Evolutionary conservation across 2,888 invertebrate genomes (phyloP), one percentile per base, ranked within the genome.

Genomic region (Teinopalpus imperialis): DNA sequence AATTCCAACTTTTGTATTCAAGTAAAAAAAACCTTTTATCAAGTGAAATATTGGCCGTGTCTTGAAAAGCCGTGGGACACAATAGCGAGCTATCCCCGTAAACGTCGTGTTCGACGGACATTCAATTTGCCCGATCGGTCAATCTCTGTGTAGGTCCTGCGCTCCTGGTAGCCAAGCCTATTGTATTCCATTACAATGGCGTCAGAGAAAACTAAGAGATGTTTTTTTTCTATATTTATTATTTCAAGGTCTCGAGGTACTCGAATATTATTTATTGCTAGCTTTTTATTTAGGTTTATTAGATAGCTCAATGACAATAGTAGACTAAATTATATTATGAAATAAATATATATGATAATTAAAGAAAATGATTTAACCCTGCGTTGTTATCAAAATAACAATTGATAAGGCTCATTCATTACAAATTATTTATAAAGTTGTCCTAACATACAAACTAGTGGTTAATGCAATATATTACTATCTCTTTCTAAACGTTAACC

Each of bases 41-140:
- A 56, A 66, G 59, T 74, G 71, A 81, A 74, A 78, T 78, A 81
- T 81, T 79, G 74, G 66, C 63, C 63, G 66, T 69, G 67, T 72
- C 67, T 76, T 71, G 74, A 75, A 81, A 73, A 71, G 73, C 64
- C 59, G 52, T 49, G 57, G n/a, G 54, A 69, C 63, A 81, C 82
- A 83, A 85, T 77, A 57, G 71, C 58, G 58, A 66, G 69, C 70
- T 69, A 72, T 73, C 48, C 69, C 66, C 62, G 27, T 24, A 21
- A 7, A 32, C 62, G 61, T 61, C 69, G 66, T 77, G 76, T 77
- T 70, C 76, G 67, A 67, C 69, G 73, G 74, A 75, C 76, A 77
- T 82, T 82, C 82, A 85, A 85, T 85, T 85, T 82, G 79, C 74
- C 67, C 77, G 77, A 79, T 75, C 81, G 75, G 81, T 80, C 81